These are phyloP conservation scores for Hyposoter didymator DNA, from an alignment of 2,888 invertebrate genomes.

Conservation along the genomic window DNA sequence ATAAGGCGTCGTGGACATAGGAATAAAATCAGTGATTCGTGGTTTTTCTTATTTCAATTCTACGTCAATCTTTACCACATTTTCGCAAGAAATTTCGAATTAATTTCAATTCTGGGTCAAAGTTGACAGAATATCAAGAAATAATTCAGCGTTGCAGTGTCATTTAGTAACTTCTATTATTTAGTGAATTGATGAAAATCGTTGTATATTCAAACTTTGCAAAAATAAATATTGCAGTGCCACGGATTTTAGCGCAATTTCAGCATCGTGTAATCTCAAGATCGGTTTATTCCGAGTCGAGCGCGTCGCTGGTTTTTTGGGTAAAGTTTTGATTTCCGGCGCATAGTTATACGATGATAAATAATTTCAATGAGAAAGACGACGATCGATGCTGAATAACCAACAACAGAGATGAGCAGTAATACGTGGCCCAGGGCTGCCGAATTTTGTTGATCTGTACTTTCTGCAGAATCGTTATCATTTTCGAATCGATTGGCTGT, in stretches of 20 bases:
- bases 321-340: background rate
- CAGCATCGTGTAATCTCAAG: background rate
- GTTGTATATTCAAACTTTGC: background rate
- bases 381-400: background rate
- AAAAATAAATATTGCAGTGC: background rate
- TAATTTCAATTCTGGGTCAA: too few relatives aligned
- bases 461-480: background rate
- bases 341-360: background rate
- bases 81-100: background rate
- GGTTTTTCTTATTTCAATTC: background rate
- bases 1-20: background rate
- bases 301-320: conserved; percentile 55
- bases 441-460: background rate
- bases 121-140: too few relatives aligned
- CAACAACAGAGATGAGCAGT: background rate
- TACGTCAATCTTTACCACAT: background rate
- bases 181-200: background rate
- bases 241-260: conserved; percentile 15
- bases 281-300: conserved; percentile 45
- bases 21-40: background rate
- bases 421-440: background rate
- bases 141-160: too few relatives aligned
- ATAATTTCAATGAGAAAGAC: background rate
- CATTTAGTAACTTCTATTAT: too few relatives aligned
- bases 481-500: background rate